Percentiles rank a stretch among this genome's conserved stretches.
Evolutionary conservation across 92 coral and sea anemone genomes (phyloP).

Genomic region (Porites cylindrica): DNA sequence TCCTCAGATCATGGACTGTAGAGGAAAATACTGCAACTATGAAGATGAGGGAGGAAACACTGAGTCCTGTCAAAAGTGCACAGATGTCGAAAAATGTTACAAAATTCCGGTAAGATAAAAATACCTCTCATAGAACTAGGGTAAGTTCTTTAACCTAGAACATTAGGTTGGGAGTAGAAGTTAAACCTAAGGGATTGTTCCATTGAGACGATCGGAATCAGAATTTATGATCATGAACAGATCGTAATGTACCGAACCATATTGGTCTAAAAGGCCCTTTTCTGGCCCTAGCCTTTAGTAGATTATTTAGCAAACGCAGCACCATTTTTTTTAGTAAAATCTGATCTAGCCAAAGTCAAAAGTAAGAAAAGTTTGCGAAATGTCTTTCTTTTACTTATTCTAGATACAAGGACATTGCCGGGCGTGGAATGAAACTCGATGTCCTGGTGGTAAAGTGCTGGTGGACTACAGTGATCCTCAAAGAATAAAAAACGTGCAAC

Average conservation of each 20-base stretch:
- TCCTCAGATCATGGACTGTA: slow-evolving; percentile 58
- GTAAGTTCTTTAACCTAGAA: too few species aligned
- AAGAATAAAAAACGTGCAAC: slow-evolving; percentile 49
- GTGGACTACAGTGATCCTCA: slow-evolving; percentile 47
- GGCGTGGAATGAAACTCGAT: slow-evolving; percentile 68
- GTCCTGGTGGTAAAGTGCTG: slow-evolving; percentile 49
- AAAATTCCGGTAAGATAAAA: slow-evolving; percentile 39
- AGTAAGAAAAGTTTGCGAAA: background rate
- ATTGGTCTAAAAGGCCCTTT: slow-evolving; percentile 4
- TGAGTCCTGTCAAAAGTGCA: slow-evolving; percentile 63
- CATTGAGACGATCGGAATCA: background rate
- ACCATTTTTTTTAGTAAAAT: background rate
- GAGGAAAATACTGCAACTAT: slow-evolving; percentile 7
- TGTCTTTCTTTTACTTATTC: too few species aligned
- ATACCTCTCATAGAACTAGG: too few species aligned
- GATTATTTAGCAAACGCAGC: background rate
- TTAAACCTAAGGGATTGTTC: too few species aligned
- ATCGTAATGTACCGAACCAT: background rate
- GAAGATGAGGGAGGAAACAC: background rate
- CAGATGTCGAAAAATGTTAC: slow-evolving; percentile 70
- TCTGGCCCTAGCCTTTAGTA: slow-evolving; percentile 5
- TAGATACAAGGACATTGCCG: slow-evolving; percentile 18
- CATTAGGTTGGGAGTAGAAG: too few species aligned
- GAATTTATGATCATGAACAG: background rate
- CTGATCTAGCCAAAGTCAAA: too few species aligned